phyloP scores from a whole-genome alignment of 1,140 invertebrate genomes.

The Hermatobates lingyangjiaoensis region DNA sequence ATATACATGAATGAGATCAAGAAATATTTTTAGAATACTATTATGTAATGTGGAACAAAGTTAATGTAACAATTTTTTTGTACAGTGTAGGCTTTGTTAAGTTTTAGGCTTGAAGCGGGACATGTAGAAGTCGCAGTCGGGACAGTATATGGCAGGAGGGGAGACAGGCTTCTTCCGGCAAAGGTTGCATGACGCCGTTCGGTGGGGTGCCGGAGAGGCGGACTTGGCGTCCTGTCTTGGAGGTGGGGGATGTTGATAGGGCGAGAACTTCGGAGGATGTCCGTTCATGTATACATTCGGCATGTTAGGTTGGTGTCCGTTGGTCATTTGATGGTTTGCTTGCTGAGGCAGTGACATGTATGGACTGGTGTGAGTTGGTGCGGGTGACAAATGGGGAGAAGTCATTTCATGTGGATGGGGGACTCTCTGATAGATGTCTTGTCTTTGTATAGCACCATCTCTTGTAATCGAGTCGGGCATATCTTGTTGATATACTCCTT shows the following conservation, averaged over 20 bases:
- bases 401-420: slow-evolving; percentile 10
- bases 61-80: background rate
- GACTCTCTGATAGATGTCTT: slow-evolving; percentile 17
- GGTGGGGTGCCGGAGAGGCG: slow-evolving; percentile 12
- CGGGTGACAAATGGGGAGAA: slow-evolving; percentile 1
- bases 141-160: slow-evolving; percentile 57
- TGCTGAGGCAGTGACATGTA: background rate
- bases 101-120: slow-evolving; percentile 54
- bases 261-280: slow-evolving; percentile 18
- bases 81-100: slow-evolving; percentile 11
- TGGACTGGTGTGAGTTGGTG: background rate
- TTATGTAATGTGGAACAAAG: background rate
- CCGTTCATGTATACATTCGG: too few species aligned
- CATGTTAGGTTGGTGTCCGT: too few species aligned
- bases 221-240: slow-evolving; percentile 14
- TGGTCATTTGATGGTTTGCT: background rate
- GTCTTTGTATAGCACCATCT: slow-evolving; percentile 18
- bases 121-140: slow-evolving; percentile 82
- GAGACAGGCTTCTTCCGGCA: slow-evolving; percentile 63
- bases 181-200: slow-evolving; percentile 46
- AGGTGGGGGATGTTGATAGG: slow-evolving; percentile 24
- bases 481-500: slow-evolving; percentile 18
- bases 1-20: too few species aligned
- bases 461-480: slow-evolving; percentile 6
- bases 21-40: background rate